These are phyloP conservation scores for Buteo buteo DNA, from an alignment of 2,113 vertebrate species.

Conservation along the genomic window DNA sequence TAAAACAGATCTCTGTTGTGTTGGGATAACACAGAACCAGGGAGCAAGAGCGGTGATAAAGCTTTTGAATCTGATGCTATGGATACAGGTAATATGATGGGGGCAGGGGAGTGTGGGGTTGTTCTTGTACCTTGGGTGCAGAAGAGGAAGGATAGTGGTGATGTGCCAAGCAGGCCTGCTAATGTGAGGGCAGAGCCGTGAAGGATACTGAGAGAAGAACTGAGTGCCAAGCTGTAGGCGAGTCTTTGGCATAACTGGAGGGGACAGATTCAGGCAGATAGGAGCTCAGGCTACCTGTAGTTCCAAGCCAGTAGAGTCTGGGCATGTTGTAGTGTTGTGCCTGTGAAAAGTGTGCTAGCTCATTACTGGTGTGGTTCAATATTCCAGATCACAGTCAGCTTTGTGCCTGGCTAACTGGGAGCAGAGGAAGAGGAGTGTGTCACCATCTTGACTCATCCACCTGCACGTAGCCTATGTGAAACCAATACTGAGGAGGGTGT, in stretches of 20 bases:
- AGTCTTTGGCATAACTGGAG: not conserved
- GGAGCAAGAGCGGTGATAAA: not conserved
- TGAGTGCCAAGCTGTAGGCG: too few relatives aligned
- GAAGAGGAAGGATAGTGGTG: not conserved
- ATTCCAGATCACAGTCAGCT: not conserved
- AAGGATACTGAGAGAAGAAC: not conserved
- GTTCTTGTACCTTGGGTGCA: not conserved
- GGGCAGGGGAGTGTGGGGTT: too few relatives aligned
- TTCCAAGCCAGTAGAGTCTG: not conserved
- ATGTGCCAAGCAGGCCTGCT: not conserved
- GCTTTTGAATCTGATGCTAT: not conserved
- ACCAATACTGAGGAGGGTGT: not conserved
- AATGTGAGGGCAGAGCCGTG: not conserved
- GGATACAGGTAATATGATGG: not conserved
- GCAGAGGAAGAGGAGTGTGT: not conserved
- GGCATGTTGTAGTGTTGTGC: not conserved
- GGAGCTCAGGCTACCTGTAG: not conserved
- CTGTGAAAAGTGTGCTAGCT: not conserved
- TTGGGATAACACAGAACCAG: not conserved
- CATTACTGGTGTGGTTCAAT: not conserved
- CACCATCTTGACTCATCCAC: not conserved
- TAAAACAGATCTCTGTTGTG: not conserved
- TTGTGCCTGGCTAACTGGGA: not conserved
- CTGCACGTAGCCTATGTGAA: not conserved
- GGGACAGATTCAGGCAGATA: not conserved